Percentiles rank a stretch among this genome's conserved stretches.
Conservation (phyloP, 2,797 vertebrate species). For the Ctenopoma kingsleyae region DNA sequence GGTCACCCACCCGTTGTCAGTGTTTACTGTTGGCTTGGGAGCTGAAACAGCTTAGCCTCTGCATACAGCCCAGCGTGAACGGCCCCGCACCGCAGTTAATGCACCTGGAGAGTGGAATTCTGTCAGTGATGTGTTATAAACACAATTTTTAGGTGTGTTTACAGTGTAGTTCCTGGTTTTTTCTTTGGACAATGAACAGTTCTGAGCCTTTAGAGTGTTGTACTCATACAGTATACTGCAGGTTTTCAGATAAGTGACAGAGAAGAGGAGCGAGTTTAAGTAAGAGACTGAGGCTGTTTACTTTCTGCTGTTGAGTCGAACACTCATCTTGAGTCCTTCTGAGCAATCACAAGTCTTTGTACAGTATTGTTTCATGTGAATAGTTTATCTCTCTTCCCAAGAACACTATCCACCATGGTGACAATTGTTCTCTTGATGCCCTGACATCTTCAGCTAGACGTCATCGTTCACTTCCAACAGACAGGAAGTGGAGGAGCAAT, state of each 20-base stretch:
- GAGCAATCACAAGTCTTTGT: slow-evolving; percentile 45
- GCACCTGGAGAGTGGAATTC: slow-evolving; percentile 6
- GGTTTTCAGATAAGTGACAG: background rate
- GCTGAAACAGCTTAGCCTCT: slow-evolving; percentile 27
- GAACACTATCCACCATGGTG: background rate
- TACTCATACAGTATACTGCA: background rate
- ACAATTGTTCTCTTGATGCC: slow-evolving; percentile 37
- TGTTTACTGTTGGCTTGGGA: slow-evolving; percentile 44
- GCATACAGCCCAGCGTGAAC: slow-evolving; percentile 2
- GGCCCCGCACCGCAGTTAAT: background rate
- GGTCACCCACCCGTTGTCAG: slow-evolving; percentile 39
- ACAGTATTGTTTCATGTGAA: slow-evolving; percentile 32
- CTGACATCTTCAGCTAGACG: slow-evolving; percentile 36
- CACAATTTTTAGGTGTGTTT: background rate
- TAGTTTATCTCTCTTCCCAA: slow-evolving; percentile 21
- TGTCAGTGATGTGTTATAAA: slow-evolving; percentile 1
- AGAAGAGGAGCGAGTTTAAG: too few relatives aligned
- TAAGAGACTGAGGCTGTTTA: too few relatives aligned
- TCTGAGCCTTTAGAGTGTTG: background rate
- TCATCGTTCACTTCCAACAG: slow-evolving; percentile 27
- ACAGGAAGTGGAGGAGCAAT: slow-evolving; percentile 15
- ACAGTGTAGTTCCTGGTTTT: background rate
- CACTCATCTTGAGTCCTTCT: slow-evolving; percentile 38
- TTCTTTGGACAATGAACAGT: background rate
- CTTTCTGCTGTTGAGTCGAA: too few relatives aligned